These are phyloP conservation scores for Hiodon alosoides DNA, from an alignment of 2,113 vertebrate species.

Conservation along the genomic window DNA sequence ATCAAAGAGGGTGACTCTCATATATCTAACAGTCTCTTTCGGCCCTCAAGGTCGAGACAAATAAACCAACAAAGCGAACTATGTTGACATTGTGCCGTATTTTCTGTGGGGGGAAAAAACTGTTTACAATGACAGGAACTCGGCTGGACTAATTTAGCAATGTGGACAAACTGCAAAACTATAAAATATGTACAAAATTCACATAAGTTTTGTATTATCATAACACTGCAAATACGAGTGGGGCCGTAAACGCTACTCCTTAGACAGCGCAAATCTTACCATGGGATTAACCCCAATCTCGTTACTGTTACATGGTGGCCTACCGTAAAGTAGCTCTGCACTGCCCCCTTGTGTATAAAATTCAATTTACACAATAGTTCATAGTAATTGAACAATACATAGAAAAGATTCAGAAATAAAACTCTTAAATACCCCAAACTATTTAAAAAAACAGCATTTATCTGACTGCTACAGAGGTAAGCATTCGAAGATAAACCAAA, in stretches of 20 bases:
- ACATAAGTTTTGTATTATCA: constrained; percentile 37
- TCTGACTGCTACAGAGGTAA: constrained; percentile 47
- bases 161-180: constrained; percentile 38
- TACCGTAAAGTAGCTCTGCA: constrained; percentile 36
- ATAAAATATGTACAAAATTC: constrained; percentile 53
- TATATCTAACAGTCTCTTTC: neutral
- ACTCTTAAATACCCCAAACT: constrained; percentile 27
- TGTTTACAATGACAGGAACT: constrained; percentile 12
- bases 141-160: constrained; percentile 6
- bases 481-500: constrained; percentile 46
- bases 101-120: constrained; percentile 10
- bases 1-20: no score
- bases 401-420: constrained; percentile 34
- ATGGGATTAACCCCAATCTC: neutral
- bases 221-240: constrained; percentile 51
- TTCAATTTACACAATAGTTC: constrained; percentile 41
- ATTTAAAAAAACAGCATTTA: constrained; percentile 30
- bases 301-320: constrained; percentile 31
- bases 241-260: constrained; percentile 17
- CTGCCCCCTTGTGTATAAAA: constrained; percentile 56
- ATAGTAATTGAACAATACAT: constrained; percentile 32
- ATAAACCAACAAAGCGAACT: neutral
- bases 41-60: neutral
- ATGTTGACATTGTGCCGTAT: constrained; percentile 4
- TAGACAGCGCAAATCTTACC: no score